These are phyloP conservation scores for Drosophila mercatorum DNA, from an alignment of 2,888 invertebrate genomes.

Conservation along the genomic window DNA sequence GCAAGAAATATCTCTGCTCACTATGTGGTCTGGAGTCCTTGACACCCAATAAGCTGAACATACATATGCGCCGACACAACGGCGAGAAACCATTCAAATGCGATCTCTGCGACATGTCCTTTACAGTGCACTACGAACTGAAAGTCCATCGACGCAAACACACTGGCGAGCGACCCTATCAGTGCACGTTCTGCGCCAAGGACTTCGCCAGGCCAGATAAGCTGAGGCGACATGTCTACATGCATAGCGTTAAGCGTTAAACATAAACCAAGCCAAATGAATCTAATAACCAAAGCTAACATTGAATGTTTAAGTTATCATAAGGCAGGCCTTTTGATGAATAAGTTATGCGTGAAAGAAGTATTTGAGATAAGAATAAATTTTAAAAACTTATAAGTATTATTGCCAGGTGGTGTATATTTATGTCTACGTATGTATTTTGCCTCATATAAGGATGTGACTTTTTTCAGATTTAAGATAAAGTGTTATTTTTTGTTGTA, in stretches of 20 bases:
- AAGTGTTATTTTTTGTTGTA: no score
- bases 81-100: slow-evolving; percentile 88
- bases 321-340: neutral
- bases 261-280: no score
- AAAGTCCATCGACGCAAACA: slow-evolving; percentile 87
- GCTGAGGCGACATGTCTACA: slow-evolving; percentile 64
- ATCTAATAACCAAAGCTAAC: slow-evolving; percentile 11
- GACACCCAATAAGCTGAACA: slow-evolving; percentile 87
- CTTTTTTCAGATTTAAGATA: neutral
- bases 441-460: neutral
- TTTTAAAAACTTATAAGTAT: neutral
- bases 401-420: neutral
- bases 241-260: slow-evolving; percentile 66
- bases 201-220: slow-evolving; percentile 87
- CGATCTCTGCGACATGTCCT: slow-evolving; percentile 88
- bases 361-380: neutral
- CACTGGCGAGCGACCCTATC: slow-evolving; percentile 87
- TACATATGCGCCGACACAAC: slow-evolving; percentile 89
- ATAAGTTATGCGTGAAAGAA: neutral
- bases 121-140: slow-evolving; percentile 87
- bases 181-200: slow-evolving; percentile 82
- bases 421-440: no score
- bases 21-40: slow-evolving; percentile 87
- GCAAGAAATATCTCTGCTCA: slow-evolving; percentile 84
- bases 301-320: neutral